Conservation (phyloP, 2,888 invertebrate genomes). For the Melitaea athalia region DNA sequence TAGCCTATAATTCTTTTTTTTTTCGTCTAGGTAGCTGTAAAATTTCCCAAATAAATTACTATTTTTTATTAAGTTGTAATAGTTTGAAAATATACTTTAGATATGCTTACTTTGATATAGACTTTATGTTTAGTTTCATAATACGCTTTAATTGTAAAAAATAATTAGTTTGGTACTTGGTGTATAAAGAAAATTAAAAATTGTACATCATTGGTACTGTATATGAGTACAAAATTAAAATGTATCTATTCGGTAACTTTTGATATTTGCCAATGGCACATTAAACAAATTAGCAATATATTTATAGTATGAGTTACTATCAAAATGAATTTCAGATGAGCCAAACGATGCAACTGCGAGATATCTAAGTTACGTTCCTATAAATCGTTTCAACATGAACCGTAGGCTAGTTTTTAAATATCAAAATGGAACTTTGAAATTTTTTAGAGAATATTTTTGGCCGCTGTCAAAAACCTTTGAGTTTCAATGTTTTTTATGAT, state of each 20-base stretch:
- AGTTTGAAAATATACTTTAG: not conserved
- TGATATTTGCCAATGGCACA: not conserved
- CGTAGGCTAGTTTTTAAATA: slow-evolving; percentile 20
- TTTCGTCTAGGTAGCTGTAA: not conserved
- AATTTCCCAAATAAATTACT: not conserved
- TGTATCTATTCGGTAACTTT: not conserved
- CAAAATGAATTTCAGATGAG: not conserved
- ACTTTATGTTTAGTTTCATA: not conserved
- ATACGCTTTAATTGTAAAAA: not conserved
- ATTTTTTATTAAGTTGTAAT: not conserved
- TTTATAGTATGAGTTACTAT: not conserved
- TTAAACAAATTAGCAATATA: not conserved
- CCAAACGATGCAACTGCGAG: slow-evolving; percentile 12
- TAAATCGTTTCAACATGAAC: slow-evolving; percentile 17
- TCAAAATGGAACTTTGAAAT: too few relatives aligned
- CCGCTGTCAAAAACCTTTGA: not conserved
- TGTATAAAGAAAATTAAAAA: not conserved
- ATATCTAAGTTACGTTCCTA: slow-evolving; percentile 18
- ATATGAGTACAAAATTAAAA: not conserved
- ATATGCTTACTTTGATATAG: not conserved
- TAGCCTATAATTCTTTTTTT: not conserved
- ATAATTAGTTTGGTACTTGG: not conserved
- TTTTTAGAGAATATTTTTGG: not conserved
- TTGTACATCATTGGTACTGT: not conserved
- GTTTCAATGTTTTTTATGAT: too few relatives aligned